These are phyloP conservation scores for Meta bourneti DNA, from an alignment of 2,888 invertebrate genomes.

Conservation along the genomic window DNA sequence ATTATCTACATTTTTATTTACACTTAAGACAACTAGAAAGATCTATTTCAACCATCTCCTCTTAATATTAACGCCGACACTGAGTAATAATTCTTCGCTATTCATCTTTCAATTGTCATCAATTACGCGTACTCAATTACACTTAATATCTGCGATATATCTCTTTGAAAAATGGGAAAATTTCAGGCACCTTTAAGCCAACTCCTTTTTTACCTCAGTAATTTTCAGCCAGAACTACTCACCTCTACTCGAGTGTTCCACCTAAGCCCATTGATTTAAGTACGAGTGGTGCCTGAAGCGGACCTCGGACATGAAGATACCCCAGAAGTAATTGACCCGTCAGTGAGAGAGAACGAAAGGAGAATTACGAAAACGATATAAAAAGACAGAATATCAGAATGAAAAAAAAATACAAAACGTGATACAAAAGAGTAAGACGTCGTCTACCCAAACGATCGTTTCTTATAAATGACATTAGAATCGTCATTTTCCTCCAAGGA, in stretches of 20 bases:
- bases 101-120: background rate
- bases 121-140: background rate
- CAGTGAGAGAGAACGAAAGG: slow-evolving; percentile 9
- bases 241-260: background rate
- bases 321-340: slow-evolving; percentile 63
- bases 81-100: background rate
- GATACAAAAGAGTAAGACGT: slow-evolving; percentile 26
- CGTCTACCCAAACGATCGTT: slow-evolving; percentile 54
- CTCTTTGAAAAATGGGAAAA: background rate
- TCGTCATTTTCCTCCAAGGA: slow-evolving; percentile 44
- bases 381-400: slow-evolving; percentile 6
- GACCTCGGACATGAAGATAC: slow-evolving; percentile 2
- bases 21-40: no score
- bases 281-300: background rate
- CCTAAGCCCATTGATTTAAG: background rate
- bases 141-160: background rate
- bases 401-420: slow-evolving; percentile 11
- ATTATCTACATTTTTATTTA: no score
- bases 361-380: slow-evolving; percentile 24
- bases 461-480: slow-evolving; percentile 70
- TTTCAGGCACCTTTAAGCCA: background rate
- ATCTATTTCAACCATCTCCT: no score
- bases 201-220: background rate
- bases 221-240: background rate
- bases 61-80: no score